Evolutionary conservation across 2,113 vertebrate species (phyloP), one percentile per base, ranked within the genome.

Genomic region (Labrus mixtus): DNA sequence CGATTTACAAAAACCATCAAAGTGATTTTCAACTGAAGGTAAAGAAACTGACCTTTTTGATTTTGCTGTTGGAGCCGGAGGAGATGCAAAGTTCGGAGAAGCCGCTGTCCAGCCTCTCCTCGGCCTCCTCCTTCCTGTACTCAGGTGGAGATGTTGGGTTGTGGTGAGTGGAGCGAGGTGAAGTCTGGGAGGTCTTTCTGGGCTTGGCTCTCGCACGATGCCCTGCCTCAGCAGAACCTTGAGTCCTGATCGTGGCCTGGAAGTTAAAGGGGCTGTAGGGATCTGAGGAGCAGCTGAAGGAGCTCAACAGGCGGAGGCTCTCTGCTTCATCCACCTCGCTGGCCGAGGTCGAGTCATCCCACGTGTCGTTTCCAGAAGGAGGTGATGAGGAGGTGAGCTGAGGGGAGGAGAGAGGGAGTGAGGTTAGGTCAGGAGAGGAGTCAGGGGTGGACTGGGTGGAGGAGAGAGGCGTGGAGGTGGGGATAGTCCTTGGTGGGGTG

Each of bases 251-350:
- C 0, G 95, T 86, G 20, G 95, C 97, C 89, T 94, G 96, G 81
- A 99, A 99, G 72, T 97, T 97, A 0, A 97, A 75, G 50, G 94
- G 97, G 82, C 96, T 97, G 68, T 98, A 99, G 0, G 97, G 97
- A 82, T 99, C 98, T 0, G 94, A 92, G 3, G 93, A 93, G 71
- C 90, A 91, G 86, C 91, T 94, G 84, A 98, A 98, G 0, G 95
- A 96, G 84, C 95, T 95, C 96, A 95, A 96, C 23, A 98, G 93
- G 16, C 76, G 94, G 54, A 95, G 83, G 70, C 77, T 96, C 46
- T 97, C 97, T 0, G 88, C 93, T 41, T 97, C 96, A 0, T 98
- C 96, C 50, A 62, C 89, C 25, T 96, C 95, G 0, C 94, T 89
- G 39, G 79, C 86, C 0, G 85, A 91, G 0, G 84, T 50, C 0